Conservation (phyloP, 1,140 invertebrate species). For the Onthophagus taurus region DNA sequence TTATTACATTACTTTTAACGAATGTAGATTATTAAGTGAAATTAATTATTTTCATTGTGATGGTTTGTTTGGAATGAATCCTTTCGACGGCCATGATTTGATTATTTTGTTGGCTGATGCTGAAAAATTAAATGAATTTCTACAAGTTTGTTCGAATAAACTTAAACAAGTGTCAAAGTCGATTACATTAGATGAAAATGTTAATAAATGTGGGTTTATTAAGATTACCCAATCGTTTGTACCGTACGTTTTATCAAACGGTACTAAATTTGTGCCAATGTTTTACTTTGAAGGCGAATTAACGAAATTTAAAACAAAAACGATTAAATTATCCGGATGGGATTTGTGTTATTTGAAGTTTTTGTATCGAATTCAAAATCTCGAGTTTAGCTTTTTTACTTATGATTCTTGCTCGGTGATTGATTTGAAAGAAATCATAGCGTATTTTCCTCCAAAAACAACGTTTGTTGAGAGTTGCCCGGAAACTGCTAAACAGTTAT, state of each 20-base stretch:
- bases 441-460: constrained; percentile 4
- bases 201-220: constrained; percentile 56
- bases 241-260: constrained; percentile 11
- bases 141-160: constrained; percentile 5
- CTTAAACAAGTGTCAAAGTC: constrained; percentile 1
- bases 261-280: constrained; percentile 8
- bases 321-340: constrained; percentile 33
- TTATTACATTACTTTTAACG: constrained; percentile 5
- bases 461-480: constrained; percentile 12
- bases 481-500: no score
- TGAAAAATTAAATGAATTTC: constrained; percentile 1
- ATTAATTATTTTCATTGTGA: constrained; percentile 11
- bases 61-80: background rate
- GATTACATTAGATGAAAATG: no score
- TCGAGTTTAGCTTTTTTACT: constrained; percentile 39
- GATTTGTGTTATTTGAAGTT: constrained; percentile 44
- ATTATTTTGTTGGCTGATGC: constrained; percentile 7
- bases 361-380: constrained; percentile 43
- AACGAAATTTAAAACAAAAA: constrained; percentile 10
- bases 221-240: constrained; percentile 67
- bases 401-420: constrained; percentile 37
- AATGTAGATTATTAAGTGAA: constrained; percentile 6
- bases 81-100: constrained; percentile 42
- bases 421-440: constrained; percentile 35
- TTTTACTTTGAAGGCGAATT: constrained; percentile 19